Conservation (phyloP, 2,797 vertebrate genomes). For the Mus caroli region DNA sequence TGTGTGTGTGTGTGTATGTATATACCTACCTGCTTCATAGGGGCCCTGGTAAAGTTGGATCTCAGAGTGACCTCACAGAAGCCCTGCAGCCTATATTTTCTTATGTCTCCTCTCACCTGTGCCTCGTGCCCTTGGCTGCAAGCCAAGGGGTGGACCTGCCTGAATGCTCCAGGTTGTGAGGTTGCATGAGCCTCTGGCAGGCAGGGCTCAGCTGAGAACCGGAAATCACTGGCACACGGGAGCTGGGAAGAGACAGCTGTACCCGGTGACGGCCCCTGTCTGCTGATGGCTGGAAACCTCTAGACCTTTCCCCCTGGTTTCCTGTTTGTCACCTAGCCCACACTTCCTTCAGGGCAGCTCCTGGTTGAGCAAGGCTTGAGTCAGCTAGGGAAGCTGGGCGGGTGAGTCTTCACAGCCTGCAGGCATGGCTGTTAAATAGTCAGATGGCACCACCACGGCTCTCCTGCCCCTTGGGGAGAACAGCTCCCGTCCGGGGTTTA, state of each 20-base stretch:
- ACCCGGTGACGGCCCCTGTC: background rate
- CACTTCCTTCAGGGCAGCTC: constrained; percentile 75
- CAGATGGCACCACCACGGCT: constrained; percentile 56
- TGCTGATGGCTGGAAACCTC: constrained; percentile 11
- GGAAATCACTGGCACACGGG: background rate
- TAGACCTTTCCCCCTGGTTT: background rate
- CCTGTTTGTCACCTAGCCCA: constrained; percentile 74
- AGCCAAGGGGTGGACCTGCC: background rate
- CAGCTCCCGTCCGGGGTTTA: constrained; percentile 53
- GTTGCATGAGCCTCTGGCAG: background rate
- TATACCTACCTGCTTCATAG: background rate
- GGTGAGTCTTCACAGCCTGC: constrained; percentile 71
- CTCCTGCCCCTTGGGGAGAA: constrained; percentile 15
- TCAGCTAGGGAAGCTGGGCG: constrained; percentile 66
- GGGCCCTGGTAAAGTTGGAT: background rate
- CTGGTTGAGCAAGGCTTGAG: constrained; percentile 78
- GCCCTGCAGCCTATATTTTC: constrained; percentile 47
- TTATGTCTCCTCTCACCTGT: constrained; percentile 24
- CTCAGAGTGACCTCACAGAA: constrained; percentile 32
- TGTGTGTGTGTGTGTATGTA: background rate
- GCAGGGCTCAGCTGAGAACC: background rate
- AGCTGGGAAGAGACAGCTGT: background rate
- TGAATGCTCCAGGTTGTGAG: background rate
- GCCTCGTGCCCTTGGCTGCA: constrained; percentile 54
- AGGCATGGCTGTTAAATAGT: constrained; percentile 75